Conservation (phyloP, 30 jellyfish, hydroid and myxozoan species). For the Cassiopea xamachana region DNA sequence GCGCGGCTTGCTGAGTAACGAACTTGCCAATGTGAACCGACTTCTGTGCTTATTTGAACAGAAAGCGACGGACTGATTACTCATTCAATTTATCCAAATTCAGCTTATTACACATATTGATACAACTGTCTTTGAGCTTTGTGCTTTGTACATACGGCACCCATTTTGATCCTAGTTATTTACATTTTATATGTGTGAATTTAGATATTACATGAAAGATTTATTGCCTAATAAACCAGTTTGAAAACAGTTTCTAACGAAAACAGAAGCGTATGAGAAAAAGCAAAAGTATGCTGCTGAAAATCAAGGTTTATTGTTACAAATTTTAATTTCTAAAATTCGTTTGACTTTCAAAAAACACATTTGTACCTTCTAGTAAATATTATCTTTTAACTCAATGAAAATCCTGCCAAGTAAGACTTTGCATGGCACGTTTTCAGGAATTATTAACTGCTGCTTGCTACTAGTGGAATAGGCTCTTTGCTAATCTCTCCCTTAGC, state of each 20-base stretch:
- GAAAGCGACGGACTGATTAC: neutral
- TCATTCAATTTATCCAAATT: neutral
- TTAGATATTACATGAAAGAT: neutral
- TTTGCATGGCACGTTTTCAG: no score
- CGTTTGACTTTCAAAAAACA: no score
- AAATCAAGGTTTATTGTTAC: neutral
- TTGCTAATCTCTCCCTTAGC: no score
- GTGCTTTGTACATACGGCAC: neutral
- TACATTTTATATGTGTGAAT: neutral
- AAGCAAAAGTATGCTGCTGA: neutral
- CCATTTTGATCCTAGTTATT: neutral
- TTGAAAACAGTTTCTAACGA: neutral
- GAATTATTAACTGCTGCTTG: no score
- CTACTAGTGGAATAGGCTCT: no score
- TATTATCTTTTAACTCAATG: no score
- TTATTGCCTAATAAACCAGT: neutral
- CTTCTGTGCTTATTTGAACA: conserved; percentile 4
- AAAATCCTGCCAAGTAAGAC: no score
- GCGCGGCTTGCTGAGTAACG: neutral
- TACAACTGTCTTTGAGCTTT: conserved; percentile 8
- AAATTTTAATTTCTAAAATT: no score
- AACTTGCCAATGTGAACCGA: neutral
- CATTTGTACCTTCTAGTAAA: no score
- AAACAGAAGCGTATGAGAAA: neutral
- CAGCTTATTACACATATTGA: conserved; percentile 11